Conservation (phyloP, 2,113 vertebrate species). For the Mesembrinibis cayennensis region DNA sequence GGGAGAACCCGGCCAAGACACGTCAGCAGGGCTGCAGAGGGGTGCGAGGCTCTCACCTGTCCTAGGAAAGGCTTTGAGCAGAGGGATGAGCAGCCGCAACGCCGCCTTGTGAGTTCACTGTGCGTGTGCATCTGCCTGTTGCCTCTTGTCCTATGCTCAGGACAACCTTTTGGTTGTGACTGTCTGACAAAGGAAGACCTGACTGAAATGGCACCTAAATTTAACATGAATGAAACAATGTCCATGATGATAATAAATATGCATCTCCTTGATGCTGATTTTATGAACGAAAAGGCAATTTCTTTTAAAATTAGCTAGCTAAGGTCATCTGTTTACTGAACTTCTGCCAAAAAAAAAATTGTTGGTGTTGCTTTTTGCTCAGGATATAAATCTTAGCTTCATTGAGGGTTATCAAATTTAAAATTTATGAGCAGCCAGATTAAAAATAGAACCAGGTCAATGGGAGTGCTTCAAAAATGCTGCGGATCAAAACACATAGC, state of each 20-base stretch:
- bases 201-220: not conserved
- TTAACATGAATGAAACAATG: not conserved
- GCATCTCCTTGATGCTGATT: not conserved
- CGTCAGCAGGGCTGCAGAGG: not conserved
- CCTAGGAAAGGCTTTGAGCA: not conserved
- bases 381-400: not conserved
- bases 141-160: not conserved
- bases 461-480: not conserved
- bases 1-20: not conserved
- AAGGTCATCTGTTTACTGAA: not conserved
- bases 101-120: rapidly evolving
- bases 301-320: not conserved
- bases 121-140: not conserved
- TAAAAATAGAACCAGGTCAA: constrained; percentile 24
- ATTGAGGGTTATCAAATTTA: not conserved
- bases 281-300: not conserved
- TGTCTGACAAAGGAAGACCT: not conserved
- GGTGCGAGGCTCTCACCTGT: rapidly evolving
- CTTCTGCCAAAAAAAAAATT: not conserved
- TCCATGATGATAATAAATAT: not conserved
- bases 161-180: not conserved
- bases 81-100: not conserved
- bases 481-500: not conserved
- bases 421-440: constrained; percentile 16
- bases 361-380: not conserved